Percentiles rank a stretch among this genome's conserved stretches.
phyloP scores from a whole-genome alignment of 2,113 vertebrate species.

The Pygoscelis adeliae region DNA sequence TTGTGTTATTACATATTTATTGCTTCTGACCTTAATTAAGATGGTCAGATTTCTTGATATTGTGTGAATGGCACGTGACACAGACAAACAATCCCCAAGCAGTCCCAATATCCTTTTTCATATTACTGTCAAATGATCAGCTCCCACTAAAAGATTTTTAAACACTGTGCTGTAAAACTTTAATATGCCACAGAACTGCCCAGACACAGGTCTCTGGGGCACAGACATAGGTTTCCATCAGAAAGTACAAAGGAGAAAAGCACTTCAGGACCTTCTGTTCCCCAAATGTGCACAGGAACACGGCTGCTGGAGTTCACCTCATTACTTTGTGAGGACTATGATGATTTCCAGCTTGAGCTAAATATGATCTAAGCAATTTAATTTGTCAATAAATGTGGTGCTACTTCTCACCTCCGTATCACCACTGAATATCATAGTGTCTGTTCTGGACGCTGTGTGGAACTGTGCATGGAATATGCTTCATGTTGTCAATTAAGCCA shows the following conservation, averaged over 20 bases:
- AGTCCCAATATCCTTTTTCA: background rate
- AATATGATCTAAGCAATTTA: background rate
- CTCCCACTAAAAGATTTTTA: background rate
- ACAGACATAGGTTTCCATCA: background rate
- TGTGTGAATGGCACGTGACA: background rate
- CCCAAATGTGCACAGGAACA: background rate
- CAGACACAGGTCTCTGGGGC: background rate
- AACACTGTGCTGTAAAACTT: background rate
- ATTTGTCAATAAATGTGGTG: background rate
- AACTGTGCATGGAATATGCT: background rate
- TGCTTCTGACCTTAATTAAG: background rate
- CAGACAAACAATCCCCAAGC: background rate
- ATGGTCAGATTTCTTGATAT: background rate
- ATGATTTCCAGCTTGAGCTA: background rate
- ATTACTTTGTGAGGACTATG: background rate
- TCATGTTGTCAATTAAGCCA: background rate
- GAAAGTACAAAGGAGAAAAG: background rate
- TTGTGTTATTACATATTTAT: background rate
- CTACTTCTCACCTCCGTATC: background rate
- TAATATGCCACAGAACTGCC: background rate
- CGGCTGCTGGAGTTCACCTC: background rate
- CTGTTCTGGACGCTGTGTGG: accelerated
- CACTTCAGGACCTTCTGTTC: background rate
- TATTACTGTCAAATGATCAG: background rate
- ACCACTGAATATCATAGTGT: background rate